Evolutionary conservation across 2,888 invertebrate genomes (phyloP).

Genomic region (Mongoloraphidia duomilia): DNA sequence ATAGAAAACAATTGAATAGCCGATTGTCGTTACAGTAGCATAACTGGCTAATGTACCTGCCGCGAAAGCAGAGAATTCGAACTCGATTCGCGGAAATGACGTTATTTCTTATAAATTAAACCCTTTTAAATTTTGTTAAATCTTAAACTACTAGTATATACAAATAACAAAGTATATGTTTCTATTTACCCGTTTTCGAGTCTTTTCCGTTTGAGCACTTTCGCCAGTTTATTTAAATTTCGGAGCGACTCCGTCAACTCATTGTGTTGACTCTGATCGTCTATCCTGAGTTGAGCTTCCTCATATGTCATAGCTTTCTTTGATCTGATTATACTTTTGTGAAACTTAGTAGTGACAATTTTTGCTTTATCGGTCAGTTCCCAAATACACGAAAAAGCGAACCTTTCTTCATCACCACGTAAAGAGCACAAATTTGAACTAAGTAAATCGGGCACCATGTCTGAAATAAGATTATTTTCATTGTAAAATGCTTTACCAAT

Average conservation of each 20-base stretch:
- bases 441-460: conserved; percentile 51
- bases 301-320: conserved; percentile 92
- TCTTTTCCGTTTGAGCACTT: conserved; percentile 71
- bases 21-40: neutral
- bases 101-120: no score
- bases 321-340: conserved; percentile 87
- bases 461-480: neutral
- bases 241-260: conserved; percentile 63
- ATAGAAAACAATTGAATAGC: no score
- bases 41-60: neutral
- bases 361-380: conserved; percentile 74
- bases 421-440: conserved; percentile 94
- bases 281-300: conserved; percentile 88
- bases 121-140: no score
- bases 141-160: no score
- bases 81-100: neutral
- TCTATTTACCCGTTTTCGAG: conserved; percentile 60
- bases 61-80: neutral
- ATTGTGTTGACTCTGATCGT: conserved; percentile 59
- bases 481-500: no score
- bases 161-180: no score
- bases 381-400: conserved; percentile 96
- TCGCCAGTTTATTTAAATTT: conserved; percentile 73
- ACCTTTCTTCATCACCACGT: conserved; percentile 74
- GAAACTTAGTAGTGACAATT: conserved; percentile 65